Percentiles rank a stretch among this genome's conserved stretches.
Evolutionary conservation across 2,888 invertebrate genomes (phyloP).

Genomic region (Agonopterix heracliana): DNA sequence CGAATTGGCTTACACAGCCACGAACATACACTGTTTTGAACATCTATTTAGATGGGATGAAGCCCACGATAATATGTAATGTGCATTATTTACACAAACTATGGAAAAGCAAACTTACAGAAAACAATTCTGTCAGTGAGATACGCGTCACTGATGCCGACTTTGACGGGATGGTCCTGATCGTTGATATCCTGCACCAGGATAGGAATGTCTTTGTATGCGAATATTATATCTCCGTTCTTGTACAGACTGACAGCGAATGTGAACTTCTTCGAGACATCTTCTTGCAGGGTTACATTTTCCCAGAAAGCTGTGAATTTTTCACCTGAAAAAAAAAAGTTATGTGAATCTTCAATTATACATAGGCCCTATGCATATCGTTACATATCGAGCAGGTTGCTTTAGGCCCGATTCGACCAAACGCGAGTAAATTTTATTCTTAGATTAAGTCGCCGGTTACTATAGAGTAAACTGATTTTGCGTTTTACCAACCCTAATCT

Average conservation of each 20-base stretch:
- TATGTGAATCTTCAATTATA: background rate
- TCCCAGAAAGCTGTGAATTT: slow-evolving; percentile 97
- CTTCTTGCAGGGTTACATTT: slow-evolving; percentile 90
- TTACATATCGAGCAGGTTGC: too few species aligned
- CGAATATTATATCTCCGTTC: slow-evolving; percentile 94
- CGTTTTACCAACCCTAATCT: too few species aligned
- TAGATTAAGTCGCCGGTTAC: too few species aligned
- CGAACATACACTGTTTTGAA: too few species aligned
- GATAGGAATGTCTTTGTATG: slow-evolving; percentile 90
- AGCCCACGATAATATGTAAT: too few species aligned
- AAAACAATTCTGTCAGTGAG: slow-evolving; percentile 91
- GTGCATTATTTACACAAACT: too few species aligned
- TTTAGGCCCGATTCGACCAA: too few species aligned
- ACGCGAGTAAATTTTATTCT: too few species aligned
- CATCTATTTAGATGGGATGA: too few species aligned
- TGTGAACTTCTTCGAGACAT: slow-evolving; percentile 85
- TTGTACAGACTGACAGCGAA: slow-evolving; percentile 92
- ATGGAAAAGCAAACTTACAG: slow-evolving; percentile 77
- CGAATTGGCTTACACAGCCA: too few species aligned
- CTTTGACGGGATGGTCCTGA: slow-evolving; percentile 95
- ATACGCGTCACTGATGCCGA: slow-evolving; percentile 98
- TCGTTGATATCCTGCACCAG: slow-evolving; percentile 87
- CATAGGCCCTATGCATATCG: too few species aligned
- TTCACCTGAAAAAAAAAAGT: slow-evolving; percentile 75
- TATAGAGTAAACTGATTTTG: too few species aligned